phyloP scores from a whole-genome alignment of 2,888 invertebrate genomes.

The Apantesis nais region DNA sequence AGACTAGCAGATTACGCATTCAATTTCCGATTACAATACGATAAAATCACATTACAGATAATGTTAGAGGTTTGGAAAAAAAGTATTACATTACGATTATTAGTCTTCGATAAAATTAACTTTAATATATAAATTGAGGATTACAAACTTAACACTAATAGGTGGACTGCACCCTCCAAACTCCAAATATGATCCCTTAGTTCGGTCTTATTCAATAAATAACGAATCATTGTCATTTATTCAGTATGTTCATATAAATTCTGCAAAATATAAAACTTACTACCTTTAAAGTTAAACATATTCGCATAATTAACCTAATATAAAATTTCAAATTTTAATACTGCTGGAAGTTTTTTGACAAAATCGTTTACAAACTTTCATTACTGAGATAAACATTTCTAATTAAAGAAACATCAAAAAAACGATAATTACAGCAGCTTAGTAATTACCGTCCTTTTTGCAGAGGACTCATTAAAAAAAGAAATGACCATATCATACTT shows the following conservation, averaged over 20 bases:
- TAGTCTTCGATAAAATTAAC: not conserved
- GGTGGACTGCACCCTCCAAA: not conserved
- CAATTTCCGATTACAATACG: too few relatives aligned
- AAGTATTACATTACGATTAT: too few relatives aligned
- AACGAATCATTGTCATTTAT: not conserved
- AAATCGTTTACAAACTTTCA: not conserved
- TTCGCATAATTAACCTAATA: not conserved
- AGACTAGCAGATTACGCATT: too few relatives aligned
- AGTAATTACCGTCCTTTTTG: not conserved
- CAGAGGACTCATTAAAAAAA: not conserved
- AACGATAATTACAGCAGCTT: not conserved
- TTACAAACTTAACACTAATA: not conserved
- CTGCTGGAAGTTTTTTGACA: not conserved
- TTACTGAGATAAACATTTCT: not conserved
- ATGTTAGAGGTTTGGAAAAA: too few relatives aligned
- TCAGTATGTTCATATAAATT: not conserved
- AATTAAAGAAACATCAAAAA: not conserved
- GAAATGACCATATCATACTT: not conserved
- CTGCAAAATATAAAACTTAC: not conserved
- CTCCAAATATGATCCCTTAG: not conserved
- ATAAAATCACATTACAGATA: too few relatives aligned
- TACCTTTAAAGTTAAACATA: not conserved
- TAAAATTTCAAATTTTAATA: not conserved
- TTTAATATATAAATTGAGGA: too few relatives aligned
- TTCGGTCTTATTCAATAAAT: not conserved